Evolutionary conservation across 2,113 vertebrate species (phyloP), one percentile per base, ranked within the genome.

Genomic region (Oxyruncus cristatus): DNA sequence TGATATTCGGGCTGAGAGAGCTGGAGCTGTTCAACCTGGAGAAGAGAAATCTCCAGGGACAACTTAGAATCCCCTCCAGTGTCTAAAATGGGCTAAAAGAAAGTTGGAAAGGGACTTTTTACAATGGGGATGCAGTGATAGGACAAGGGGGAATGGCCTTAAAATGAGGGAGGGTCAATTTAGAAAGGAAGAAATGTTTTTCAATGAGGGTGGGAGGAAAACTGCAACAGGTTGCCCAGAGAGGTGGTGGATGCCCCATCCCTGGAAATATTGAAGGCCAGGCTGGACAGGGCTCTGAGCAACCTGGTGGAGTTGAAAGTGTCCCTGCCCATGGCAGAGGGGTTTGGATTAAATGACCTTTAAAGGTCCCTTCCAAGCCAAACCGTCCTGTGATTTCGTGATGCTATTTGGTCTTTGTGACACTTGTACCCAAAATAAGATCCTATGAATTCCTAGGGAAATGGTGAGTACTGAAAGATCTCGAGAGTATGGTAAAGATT

Each of bases 131-230:
- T 62, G 12, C 11, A 47, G 41, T 35, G 79, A 76, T 32, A 70
- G 18, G 9, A 70, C 11, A 42, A 53, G 47, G 11, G 63, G 20
- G 4, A 46, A 46, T 59, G 61, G 28, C 39, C 62, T 76, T 55
- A 11, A 56, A 55, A 27, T 42, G 72, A 27, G 55, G 63, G 14
- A 47, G 18, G 26, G 9, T 42, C 32, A 21, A 32, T 35, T 68
- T 35, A 62, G 47, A 41, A 30, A 70, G 37, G 27, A 27, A 65
- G 68, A 62, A 14, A 1, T 20, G 5, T 67, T 67, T 61, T 75
- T n/a, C 15, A 30, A 8, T 18, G 28, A 39, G 37, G 0, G 0
- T n/a, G 8, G 62, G 20, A 12, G 53, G 62, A 83, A 83, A 55
- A 19, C 16, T 8, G 15, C 13, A 41, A 6, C 30, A 35, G n/a